Base-by-base conservation (phyloP, 1,140 invertebrate genomes). In the Gerris buenoi region DNA sequence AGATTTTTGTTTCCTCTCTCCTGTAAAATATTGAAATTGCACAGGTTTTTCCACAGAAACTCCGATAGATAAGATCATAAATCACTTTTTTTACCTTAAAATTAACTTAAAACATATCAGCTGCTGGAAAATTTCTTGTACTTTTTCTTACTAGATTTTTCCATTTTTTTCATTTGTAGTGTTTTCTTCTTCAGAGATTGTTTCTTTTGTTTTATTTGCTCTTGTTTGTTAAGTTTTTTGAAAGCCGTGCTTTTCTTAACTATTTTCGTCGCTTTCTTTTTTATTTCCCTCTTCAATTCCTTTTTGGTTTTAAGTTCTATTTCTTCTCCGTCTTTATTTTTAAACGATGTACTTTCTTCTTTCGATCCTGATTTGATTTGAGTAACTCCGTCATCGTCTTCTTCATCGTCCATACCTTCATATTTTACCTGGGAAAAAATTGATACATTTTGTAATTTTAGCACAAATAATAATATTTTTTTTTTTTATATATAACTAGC, bases 171-270 rank as follows among this genome's bases (percentile, higher is more conserved):
- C n/a, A 66, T 57, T 56, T 69, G 59, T 67, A 65, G 58, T 63
- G 69, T 67, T 61, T 66, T 69, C 63, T 69, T 68, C 22, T 65
- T 67, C 59, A 65, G 66, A 5, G 71, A 68, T 64, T 71, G 71
- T 33, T 72, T 72, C 27, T 68, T 72, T 28, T 73, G 70, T 69
- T 75, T 75, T 65, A 69, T 71, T 62, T 59, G 59, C 63, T 88
- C 86, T 2, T 88, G 73, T 74, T 83, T 85, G 70, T 83, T 84
- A 72, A 88, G 88, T 74, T 81, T 81, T 78, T 87, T 84, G 74
- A 88, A 89, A 2, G 81, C 80, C 80, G 87, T 88, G 73, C 86
- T 89, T 68, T 86, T 86, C 73, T 87, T 81, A 10, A 88, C 78
- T 73, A 83, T 83, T 70, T 86, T 85, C 3, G 84, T 79, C 0